Percentiles rank a stretch among this genome's conserved stretches.
These are phyloP conservation scores for Torymus texanus DNA, from an alignment of 2,888 invertebrate species.

Conservation along the genomic window DNA sequence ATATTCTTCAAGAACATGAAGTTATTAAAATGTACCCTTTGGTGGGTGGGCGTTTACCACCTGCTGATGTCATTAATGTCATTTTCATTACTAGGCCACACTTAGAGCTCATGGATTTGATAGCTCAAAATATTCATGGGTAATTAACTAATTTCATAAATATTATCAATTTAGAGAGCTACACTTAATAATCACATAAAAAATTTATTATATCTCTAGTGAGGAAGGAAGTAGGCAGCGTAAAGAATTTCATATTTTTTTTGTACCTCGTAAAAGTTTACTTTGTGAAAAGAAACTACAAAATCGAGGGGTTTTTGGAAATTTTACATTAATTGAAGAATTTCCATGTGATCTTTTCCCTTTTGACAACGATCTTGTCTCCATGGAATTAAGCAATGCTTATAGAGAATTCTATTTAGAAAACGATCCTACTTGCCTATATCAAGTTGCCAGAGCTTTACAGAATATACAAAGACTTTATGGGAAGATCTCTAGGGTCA, in stretches of 20 bases:
- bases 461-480: constrained; percentile 90
- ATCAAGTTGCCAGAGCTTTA: constrained; percentile 91
- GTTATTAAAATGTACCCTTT: constrained; percentile 90
- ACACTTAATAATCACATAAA: constrained; percentile 18
- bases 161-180: constrained; percentile 13
- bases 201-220: constrained; percentile 63
- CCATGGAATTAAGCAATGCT: constrained; percentile 90
- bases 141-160: constrained; percentile 64
- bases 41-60: constrained; percentile 81
- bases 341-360: constrained; percentile 93
- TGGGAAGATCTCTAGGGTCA: constrained; percentile 91
- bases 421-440: constrained; percentile 91
- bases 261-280: constrained; percentile 91
- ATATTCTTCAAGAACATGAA: constrained; percentile 86
- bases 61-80: constrained; percentile 86
- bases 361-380: constrained; percentile 93
- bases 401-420: constrained; percentile 90
- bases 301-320: constrained; percentile 87
- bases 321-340: constrained; percentile 87
- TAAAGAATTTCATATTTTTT: constrained; percentile 91
- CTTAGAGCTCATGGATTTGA: constrained; percentile 87
- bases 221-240: constrained; percentile 76
- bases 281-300: constrained; percentile 91
- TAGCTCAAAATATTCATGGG: constrained; percentile 85
- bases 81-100: constrained; percentile 92